Base-by-base conservation (phyloP, 1,140 invertebrate genomes). In the Hylyphantes graminicola region DNA sequence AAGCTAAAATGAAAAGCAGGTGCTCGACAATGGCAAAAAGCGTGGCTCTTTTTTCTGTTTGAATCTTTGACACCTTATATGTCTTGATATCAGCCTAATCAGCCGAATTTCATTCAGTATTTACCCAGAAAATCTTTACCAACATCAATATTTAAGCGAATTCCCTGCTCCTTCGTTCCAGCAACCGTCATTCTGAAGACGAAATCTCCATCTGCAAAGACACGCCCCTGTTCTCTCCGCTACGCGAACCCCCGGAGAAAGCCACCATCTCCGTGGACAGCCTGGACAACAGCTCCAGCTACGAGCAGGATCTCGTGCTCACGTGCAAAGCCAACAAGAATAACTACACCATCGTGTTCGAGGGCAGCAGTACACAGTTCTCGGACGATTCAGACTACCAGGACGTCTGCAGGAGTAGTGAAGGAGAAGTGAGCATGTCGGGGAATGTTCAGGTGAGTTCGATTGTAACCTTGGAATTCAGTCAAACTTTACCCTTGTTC, bases 291-390 rank as follows among this genome's bases (percentile, higher is more conserved):
- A 95, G 95, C 88, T 91, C 93, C 80, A 89, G 90, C 50, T 92
- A 92, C 67, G 93, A 94, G 88, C 93, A 93, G 85, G 95, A 97
- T 88, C 94, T 97, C 88, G 93, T 97, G 87, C 91, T 96, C 55
- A 91, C 90, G 0, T 97, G 96, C 74, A 95, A 86, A 83, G 94
- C 95, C 13, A 96, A 97, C 88, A 96, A 96, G 91, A 94, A 96
- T 88, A 97, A 97, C 90, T 97, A 97, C 89, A 97, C 96, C 74
- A 96, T 97, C 87, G 96, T 96, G 70, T 97, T 97, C 88, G 95
- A 97, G 91, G 95, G 95, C 87, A 96, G 95, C 87, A 80, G 80
- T 35, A 93, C 94, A 57, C 87, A 88, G 91, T 95, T 94, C 88
- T 95, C 94, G 11, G 95, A 95, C 90, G 94, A 95, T 88, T 96